Evolutionary conservation across 2,113 vertebrate genomes (phyloP), one percentile per base, ranked within the genome.

Genomic region (Podarcis muralis): DNA sequence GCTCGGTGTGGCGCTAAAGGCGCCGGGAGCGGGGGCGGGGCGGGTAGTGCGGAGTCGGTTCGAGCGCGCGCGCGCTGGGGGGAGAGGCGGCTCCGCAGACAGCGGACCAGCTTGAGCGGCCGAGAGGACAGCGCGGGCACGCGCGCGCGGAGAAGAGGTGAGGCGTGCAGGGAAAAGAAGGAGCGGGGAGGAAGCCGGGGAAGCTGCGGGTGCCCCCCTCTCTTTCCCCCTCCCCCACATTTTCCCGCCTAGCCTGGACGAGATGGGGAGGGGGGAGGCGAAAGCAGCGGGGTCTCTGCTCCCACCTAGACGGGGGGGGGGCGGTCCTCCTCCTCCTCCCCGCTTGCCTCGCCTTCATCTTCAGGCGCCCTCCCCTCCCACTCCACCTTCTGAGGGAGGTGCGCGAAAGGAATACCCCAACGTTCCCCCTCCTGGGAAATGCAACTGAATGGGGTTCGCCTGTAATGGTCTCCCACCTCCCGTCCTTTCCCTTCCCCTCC

Each of bases 11-110:
- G 40, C 40, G 81, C 87, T 88, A 88, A 88, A 88, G 81, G 81
- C 37, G 81, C 87, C 87, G 71, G 72, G 79, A 85, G 37, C 87
- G 68, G 91, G 91, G 79, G 85, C 71, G 48, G 88, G 80, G 89
- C 37, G 78, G 78, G 35, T 25, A 81, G 88, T 35, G 86, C 72
- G 7, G 76, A 27, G 30, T 62, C 66, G 69, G 76, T 65, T 35
- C 16, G 66, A 81, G 77, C 12, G 83, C n/a, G 43, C 48, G 68
- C 75, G 66, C 23, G 68, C 71, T 32, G n/a, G 8, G 82, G 23
- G 5, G 22, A 1, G 57, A 20, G 69, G 57, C 48, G 66, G 40
- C 78, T 86, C 71, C 7, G 78, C 27, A 35, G 15, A 25, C 22
- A 7, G 57, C 30, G 32, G 15, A 18, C 35, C 20, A 25, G 20